Evolutionary conservation across 2,888 invertebrate genomes (phyloP).

Genomic region (Iselma pallidipennis): DNA sequence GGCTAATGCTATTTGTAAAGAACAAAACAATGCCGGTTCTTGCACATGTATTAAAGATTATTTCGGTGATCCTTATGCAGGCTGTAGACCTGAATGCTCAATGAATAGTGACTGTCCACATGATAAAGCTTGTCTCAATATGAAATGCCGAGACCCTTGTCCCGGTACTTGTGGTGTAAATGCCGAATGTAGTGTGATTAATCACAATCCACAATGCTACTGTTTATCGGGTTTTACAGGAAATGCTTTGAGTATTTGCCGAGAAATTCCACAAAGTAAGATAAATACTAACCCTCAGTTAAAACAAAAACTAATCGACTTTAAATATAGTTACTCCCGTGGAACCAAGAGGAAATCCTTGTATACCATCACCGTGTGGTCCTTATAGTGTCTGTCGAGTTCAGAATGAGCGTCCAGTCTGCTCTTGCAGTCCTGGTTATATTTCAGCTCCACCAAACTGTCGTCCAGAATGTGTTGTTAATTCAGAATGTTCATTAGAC

Average conservation of each 20-base stretch:
- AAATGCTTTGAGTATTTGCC: conserved; percentile 70
- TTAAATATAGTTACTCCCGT: conserved; percentile 41
- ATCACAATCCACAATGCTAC: conserved; percentile 77
- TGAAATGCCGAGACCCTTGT: conserved; percentile 80
- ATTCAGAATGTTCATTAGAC: conserved; percentile 75
- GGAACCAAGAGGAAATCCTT: conserved; percentile 65
- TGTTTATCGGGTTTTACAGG: conserved; percentile 75
- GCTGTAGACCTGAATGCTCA: conserved; percentile 81
- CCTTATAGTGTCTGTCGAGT: conserved; percentile 76
- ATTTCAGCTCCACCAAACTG: conserved; percentile 77
- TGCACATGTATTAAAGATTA: conserved; percentile 76
- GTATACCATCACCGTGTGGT: conserved; percentile 78
- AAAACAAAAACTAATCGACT: neutral
- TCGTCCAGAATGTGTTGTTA: conserved; percentile 77
- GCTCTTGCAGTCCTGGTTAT: conserved; percentile 74
- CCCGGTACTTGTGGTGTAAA: conserved; percentile 77
- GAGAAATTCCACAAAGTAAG: conserved; percentile 50
- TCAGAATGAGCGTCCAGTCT: conserved; percentile 72
- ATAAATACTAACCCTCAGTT: conserved; percentile 4
- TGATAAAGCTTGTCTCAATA: conserved; percentile 73
- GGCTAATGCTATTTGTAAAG: conserved; percentile 76
- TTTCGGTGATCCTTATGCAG: conserved; percentile 76
- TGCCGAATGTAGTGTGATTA: conserved; percentile 74
- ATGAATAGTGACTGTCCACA: conserved; percentile 76
- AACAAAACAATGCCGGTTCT: conserved; percentile 74